Evolutionary conservation across 2,888 invertebrate genomes (phyloP), one percentile per base, ranked within the genome.

Genomic region (Psococerastis gibbosa): DNA sequence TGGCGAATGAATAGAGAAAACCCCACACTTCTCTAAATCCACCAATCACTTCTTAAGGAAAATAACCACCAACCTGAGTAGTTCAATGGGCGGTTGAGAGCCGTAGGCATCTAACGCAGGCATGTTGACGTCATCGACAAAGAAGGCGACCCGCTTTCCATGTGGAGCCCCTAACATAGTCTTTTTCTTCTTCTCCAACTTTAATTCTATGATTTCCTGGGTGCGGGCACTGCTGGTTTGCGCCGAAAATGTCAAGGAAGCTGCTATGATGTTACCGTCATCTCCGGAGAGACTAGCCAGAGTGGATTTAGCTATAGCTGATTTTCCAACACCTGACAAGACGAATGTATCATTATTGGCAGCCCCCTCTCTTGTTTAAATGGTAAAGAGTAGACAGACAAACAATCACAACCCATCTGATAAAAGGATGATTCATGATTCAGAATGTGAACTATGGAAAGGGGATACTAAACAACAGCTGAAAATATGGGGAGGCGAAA

Each of bases 121-220:
- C 89, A 91, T 89, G 56, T 91, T 91, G 1, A 91, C 78, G 56
- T 91, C 91, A 56, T 91, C 91, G 17, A 91, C 79, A 54, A 91
- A 88, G 45, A 88, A 70, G 2, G 88, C 72, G 1, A 89, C 70
- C 46, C 77, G 75, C 59, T 87, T 88, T 9, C 83, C 84, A 22
- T 75, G 58, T 0, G 89, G 88, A 1, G 88, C 84, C 6, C 87
- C 85, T 32, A 89, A 61, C 4, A 83, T 68, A 20, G 73, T 79
- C 48, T 77, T 77, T 50, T 81, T 81, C 33, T 81, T 73, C 56
- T 79, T 85, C 55, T 89, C 89, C 49, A 92, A 60, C 49, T 85
- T 83, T 3, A 74, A 63, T 60, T 91, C 91, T 43, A 92, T 72
- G 59, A 89, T 85, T 62, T 83, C 82, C 66, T 77, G 64, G 0